phyloP scores from a whole-genome alignment of 2,113 vertebrate genomes.

The Sinocyclocheilus maitianheensis region DNA sequence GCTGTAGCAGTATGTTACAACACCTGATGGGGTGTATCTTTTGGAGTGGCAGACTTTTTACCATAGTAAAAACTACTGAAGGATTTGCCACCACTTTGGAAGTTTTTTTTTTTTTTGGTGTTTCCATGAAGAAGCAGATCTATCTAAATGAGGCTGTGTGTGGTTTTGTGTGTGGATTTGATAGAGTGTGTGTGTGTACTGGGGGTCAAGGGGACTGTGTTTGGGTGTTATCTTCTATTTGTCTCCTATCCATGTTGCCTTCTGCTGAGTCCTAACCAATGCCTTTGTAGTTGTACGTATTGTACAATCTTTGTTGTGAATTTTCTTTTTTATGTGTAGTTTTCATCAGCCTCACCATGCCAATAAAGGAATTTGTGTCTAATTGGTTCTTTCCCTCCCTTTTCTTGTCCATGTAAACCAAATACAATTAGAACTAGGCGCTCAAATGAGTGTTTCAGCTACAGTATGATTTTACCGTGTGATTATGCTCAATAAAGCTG shows the following conservation, averaged over 20 bases:
- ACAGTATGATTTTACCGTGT: no score
- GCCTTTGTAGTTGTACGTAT: conserved; percentile 96
- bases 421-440: neutral
- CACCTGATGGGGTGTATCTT: conserved; percentile 90
- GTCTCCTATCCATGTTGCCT: conserved; percentile 86
- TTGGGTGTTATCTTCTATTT: conserved; percentile 71
- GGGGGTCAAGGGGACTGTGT: conserved; percentile 71
- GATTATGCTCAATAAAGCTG: neutral
- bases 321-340: conserved; percentile 91
- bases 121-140: conserved; percentile 86
- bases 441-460: neutral
- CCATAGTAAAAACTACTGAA: conserved; percentile 85
- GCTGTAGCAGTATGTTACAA: conserved; percentile 97
- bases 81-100: conserved; percentile 86
- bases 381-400: conserved; percentile 57
- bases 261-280: conserved; percentile 92
- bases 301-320: conserved; percentile 95
- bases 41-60: conserved; percentile 89
- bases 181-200: conserved; percentile 52
- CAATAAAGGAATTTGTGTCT: conserved; percentile 99
- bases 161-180: conserved; percentile 49
- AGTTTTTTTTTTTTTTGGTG: conserved; percentile 82
- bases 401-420: neutral
- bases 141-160: conserved; percentile 64
- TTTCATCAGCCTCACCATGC: conserved; percentile 97